Conservation (phyloP, 2,113 vertebrate species). For the Prietella phreatophila region DNA sequence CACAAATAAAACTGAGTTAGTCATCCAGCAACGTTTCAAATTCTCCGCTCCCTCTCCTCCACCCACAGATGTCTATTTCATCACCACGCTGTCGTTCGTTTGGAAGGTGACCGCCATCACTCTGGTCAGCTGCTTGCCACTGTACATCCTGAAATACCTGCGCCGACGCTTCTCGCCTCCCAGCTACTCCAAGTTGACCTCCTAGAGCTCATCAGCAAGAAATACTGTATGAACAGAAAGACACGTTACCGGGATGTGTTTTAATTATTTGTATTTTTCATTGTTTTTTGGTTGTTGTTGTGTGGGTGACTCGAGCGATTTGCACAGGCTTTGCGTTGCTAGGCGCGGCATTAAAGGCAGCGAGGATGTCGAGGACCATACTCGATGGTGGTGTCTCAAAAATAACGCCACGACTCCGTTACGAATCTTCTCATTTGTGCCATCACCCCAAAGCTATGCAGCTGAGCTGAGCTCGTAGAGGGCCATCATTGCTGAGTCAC, state of each 20-base stretch:
- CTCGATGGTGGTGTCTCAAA: neutral
- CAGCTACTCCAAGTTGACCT: slow-evolving; percentile 94
- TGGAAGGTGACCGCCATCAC: slow-evolving; percentile 98
- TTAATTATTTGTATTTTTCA: neutral
- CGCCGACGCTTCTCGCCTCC: slow-evolving; percentile 93
- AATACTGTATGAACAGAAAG: neutral
- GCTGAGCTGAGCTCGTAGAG: slow-evolving; percentile 6
- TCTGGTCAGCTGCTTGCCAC: slow-evolving; percentile 94
- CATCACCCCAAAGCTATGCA: slow-evolving; percentile 12
- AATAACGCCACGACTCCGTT: neutral
- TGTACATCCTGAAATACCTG: slow-evolving; percentile 97
- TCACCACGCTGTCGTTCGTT: slow-evolving; percentile 88
- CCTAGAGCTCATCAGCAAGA: slow-evolving; percentile 66
- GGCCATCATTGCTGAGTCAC: slow-evolving; percentile 34
- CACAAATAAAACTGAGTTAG: neutral
- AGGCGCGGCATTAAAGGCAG: neutral
- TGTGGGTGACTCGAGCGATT: neutral
- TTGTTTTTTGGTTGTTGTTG: neutral
- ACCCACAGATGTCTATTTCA: slow-evolving; percentile 90
- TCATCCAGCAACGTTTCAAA: neutral
- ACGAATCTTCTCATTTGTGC: slow-evolving; percentile 7
- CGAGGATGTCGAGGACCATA: neutral
- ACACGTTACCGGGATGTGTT: neutral
- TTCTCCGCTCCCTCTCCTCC: slow-evolving; percentile 20
- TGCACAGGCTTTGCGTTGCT: slow-evolving; percentile 8